A percentile compares a stretch with the other conserved stretches of the same genome.
These are phyloP conservation scores for Anseranas semipalmata DNA, from an alignment of 2,113 vertebrate species.

Conservation along the genomic window DNA sequence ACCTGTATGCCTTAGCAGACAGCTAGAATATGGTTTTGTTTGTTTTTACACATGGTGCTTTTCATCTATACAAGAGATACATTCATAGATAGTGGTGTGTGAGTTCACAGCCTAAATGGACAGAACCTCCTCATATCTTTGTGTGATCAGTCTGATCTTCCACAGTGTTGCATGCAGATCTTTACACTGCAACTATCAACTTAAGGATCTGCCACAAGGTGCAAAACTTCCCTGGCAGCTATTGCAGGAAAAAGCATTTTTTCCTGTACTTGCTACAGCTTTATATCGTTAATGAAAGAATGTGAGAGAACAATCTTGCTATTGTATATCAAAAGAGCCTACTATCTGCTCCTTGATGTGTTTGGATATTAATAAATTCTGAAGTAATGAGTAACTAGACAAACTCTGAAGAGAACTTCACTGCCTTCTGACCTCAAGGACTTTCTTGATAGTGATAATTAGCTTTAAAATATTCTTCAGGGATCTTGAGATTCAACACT, in stretches of 20 bases:
- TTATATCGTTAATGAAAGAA: not conserved
- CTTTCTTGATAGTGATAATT: constrained; percentile 65
- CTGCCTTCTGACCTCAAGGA: constrained; percentile 54
- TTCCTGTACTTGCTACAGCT: not conserved
- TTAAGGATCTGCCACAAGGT: not conserved
- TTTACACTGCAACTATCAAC: not conserved
- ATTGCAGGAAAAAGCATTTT: not conserved
- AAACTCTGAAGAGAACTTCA: constrained; percentile 30
- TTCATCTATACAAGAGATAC: not conserved
- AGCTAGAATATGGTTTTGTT: not conserved
- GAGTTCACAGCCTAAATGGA: not conserved
- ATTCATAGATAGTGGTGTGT: not conserved
- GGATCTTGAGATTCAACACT: constrained; percentile 30
- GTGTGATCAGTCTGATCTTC: not conserved
- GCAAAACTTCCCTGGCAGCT: not conserved
- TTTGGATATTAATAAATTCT: constrained; percentile 58
- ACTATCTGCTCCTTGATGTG: not conserved
- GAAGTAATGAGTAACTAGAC: constrained; percentile 54
- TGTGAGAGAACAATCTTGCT: not conserved
- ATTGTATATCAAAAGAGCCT: not conserved
- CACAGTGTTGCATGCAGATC: not conserved
- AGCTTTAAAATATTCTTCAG: constrained; percentile 68
- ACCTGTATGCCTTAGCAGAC: not conserved
- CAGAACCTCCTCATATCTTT: not conserved
- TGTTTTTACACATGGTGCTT: not conserved